Evolutionary conservation across 30 jellyfish, hydroid and myxozoan genomes (phyloP), one percentile per base, ranked within the genome.

Genomic region (Catostylus mosaicus): DNA sequence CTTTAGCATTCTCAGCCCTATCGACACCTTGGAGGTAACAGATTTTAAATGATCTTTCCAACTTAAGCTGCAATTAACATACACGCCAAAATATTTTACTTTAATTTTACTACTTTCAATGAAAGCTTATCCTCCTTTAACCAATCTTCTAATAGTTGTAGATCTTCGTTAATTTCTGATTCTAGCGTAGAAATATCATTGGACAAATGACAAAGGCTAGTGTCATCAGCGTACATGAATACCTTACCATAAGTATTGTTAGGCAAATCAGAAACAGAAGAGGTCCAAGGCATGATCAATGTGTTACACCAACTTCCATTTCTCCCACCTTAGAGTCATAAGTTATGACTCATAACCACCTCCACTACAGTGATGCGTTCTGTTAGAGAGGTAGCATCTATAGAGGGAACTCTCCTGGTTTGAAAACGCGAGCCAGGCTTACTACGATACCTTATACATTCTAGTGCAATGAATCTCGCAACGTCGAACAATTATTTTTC

Each of bases 281-380:
- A 20, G 70, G 70, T 26, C 70, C 70, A 16, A 56, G 70, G n/a
- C 70, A n/a, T 56, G 11, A 26, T 16, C 70, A 10, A 6, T 56
- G 11, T 6, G 70, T 10, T 16, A 56, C 70, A 26, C 70, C 70
- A 56, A 56, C 11, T 26, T 56, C 70, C 8, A 56, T 20, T 26
- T 56, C 70, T 26, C 70, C 70, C 32, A 6, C 32, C 11, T 56
- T 56, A 16, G 70, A 56, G 32, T 56, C 70, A n/a, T n/a, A n/a
- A n/a, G n/a, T n/a, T n/a, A n/a, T n/a, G n/a, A n/a, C n/a, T n/a
- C n/a, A 56, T 56, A 6, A 9, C n/a, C 70, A 56, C 70, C 70
- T 43, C 8, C 8, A 43, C 56, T 43, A 43, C 56, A 43, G 56
- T 16, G 16, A 6, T 43, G 12, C 16, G 56, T 43, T 43, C 56